phyloP scores from a whole-genome alignment of 2,113 vertebrate species.

The Cheirogaleus medius region DNA sequence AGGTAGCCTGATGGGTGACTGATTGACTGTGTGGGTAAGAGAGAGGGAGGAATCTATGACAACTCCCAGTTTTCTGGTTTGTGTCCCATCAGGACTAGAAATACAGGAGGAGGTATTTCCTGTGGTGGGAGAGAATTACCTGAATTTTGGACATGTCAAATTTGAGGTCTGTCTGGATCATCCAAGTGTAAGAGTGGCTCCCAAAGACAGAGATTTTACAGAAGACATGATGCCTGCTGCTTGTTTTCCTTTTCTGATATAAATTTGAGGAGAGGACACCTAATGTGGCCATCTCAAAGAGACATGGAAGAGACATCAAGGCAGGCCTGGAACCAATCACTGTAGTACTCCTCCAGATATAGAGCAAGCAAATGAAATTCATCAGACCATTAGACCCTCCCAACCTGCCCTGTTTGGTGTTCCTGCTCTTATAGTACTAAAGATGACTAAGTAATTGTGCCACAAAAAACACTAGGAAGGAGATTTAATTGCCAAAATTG shows the following conservation, averaged over 20 bases:
- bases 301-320: not conserved
- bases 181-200: not conserved
- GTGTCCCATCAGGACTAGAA: not conserved
- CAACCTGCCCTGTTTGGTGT: not conserved
- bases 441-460: not conserved
- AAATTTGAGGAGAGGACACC: not conserved
- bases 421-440: not conserved
- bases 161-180: not conserved
- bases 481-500: not conserved
- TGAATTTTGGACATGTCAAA: not conserved
- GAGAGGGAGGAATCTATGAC: not conserved
- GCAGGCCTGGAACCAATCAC: not conserved
- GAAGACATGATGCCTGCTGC: not conserved
- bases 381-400: not conserved
- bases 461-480: not conserved
- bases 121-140: not conserved
- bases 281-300: not conserved
- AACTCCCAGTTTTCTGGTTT: not conserved
- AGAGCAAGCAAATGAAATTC: not conserved
- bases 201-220: not conserved
- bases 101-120: not conserved
- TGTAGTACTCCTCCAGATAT: not conserved
- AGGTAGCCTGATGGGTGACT: not conserved
- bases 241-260: not conserved
- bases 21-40: not conserved